These are phyloP conservation scores for Acheta domesticus DNA, from an alignment of 2,888 invertebrate species.

Conservation along the genomic window DNA sequence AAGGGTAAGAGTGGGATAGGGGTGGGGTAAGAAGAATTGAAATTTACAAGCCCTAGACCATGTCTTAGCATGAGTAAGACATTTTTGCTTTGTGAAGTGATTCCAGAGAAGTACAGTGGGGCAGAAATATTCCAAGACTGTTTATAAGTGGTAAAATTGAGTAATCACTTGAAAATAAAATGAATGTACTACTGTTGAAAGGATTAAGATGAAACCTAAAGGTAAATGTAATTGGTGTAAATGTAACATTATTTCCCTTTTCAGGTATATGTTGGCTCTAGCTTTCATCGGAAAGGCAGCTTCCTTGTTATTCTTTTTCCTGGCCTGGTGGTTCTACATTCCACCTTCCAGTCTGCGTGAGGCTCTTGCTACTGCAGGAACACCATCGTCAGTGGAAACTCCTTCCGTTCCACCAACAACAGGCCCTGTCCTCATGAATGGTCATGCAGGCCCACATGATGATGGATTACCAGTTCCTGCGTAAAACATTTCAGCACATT, in stretches of 20 bases:
- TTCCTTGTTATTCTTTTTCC: conserved; percentile 67
- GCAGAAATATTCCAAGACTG: too few relatives aligned
- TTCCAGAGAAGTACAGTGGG: too few relatives aligned
- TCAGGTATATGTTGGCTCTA: conserved; percentile 69
- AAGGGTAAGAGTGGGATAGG: too few relatives aligned
- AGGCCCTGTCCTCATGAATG: conserved; percentile 28
- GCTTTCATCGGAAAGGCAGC: conserved; percentile 68
- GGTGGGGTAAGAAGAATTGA: too few relatives aligned
- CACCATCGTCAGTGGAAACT: conserved; percentile 30
- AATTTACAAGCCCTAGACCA: too few relatives aligned
- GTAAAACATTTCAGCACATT: background rate
- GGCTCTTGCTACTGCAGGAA: conserved; percentile 26
- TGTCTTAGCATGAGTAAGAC: too few relatives aligned
- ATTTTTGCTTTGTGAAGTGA: too few relatives aligned
- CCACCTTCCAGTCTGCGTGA: conserved; percentile 30
- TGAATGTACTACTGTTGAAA: background rate
- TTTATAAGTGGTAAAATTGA: too few relatives aligned
- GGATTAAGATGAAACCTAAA: background rate
- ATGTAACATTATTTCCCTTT: conserved; percentile 38
- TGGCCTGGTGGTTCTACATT: conserved; percentile 70
- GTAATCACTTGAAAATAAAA: too few relatives aligned
- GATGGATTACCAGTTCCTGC: background rate
- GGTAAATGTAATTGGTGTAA: background rate
- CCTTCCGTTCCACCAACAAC: background rate
- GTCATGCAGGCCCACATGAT: conserved; percentile 24